Evolutionary conservation across 1,140 invertebrate species (phyloP).

Genomic region (Drosophila teissieri): DNA sequence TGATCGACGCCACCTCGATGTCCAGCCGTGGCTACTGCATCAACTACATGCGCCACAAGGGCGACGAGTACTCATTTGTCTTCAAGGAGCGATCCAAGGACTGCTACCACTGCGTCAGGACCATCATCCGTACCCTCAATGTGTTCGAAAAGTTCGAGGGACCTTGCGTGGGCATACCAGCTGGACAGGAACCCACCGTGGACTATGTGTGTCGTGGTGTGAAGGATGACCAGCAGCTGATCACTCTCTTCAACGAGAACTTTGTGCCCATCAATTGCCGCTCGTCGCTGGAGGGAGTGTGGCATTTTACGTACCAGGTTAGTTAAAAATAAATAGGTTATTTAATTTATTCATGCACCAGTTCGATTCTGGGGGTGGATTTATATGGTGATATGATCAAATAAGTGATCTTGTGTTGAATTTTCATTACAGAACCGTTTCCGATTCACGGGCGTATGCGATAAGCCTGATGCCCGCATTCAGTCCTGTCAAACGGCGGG

Average conservation of each 20-base stretch:
- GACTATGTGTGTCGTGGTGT: constrained; percentile 91
- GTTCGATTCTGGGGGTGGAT: too few species aligned
- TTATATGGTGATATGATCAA: too few species aligned
- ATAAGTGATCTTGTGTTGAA: background rate
- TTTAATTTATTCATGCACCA: too few species aligned
- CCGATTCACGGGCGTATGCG: constrained; percentile 95
- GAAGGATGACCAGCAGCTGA: constrained; percentile 91
- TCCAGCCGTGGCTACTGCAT: constrained; percentile 90
- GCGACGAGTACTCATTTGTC: constrained; percentile 94
- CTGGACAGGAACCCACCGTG: constrained; percentile 88
- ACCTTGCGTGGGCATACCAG: constrained; percentile 89
- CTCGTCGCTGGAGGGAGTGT: constrained; percentile 96
- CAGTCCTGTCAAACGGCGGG: constrained; percentile 97
- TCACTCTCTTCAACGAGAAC: constrained; percentile 95
- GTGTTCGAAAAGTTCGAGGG: constrained; percentile 94
- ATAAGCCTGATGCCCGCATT: constrained; percentile 94
- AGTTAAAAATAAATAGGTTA: constrained; percentile 17
- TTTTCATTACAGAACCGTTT: constrained; percentile 88
- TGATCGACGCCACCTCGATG: constrained; percentile 92
- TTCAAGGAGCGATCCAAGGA: constrained; percentile 87
- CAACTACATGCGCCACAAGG: constrained; percentile 89
- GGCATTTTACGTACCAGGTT: constrained; percentile 96
- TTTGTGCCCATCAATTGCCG: constrained; percentile 96
- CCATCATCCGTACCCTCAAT: constrained; percentile 94
- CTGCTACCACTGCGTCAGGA: constrained; percentile 94